Base-by-base conservation (phyloP, 2,113 vertebrate species). In the Morone saxatilis region DNA sequence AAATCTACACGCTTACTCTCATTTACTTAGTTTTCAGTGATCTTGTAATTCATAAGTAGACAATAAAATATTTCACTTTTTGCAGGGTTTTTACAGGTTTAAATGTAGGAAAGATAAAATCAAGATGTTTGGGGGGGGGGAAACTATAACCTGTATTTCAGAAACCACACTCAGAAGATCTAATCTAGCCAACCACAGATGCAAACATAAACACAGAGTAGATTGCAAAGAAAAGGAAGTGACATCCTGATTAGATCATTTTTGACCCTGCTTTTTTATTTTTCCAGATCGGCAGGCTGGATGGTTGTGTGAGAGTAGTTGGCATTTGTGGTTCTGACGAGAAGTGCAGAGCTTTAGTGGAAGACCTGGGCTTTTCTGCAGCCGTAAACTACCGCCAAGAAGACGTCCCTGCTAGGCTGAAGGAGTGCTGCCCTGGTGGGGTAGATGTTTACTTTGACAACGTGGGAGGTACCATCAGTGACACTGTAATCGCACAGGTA, bases 401-500 rank as follows among this genome's bases (percentile, higher is more conserved):
- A 2, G 92, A 96, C 13, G 89, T 99, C 9, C 82, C 92, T 2
- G 77, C 94, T 6, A 94, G 90, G 56, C 96, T 99, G 6, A 93
- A 17, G 71, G 92, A 96, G 57, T 86, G 92, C 67, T 99, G 98
- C 85, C 97, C 97, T 0, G 83, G 78, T 1, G 98, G 98, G 60
- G 95, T 99, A 59, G 97, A 99, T 81, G 88, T 98, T 81, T 99
- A 99, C 91, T 99, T 99, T 86, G 98, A 99, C 89, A 99, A 99
- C 16, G 97, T 99, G 61, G 98, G 98, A 11, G 98, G 98, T 71
- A 90, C 95, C 76, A 96, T 97, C 93, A 99, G 97, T 17, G 96
- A 99, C 53, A 43, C 92, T 0, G 96, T 99, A 50, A 98, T 99
- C 71, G 38, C 89, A 48, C 95, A 96, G 94, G 95, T 96, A 61